These are phyloP conservation scores for Parelbella ahira DNA, from an alignment of 2,888 invertebrate genomes.

Conservation along the genomic window DNA sequence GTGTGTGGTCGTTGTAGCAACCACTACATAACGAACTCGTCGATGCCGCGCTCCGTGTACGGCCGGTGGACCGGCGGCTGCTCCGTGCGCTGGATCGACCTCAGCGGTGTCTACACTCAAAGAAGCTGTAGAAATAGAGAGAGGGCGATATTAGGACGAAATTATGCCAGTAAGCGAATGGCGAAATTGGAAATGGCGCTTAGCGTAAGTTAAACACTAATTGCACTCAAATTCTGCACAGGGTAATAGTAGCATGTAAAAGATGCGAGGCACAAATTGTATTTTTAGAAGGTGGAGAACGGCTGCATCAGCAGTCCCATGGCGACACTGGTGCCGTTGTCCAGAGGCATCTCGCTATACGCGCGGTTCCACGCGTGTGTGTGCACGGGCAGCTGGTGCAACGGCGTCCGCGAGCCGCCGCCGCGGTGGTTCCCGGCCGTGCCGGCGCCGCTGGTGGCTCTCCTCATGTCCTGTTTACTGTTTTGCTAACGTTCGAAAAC, in stretches of 20 bases:
- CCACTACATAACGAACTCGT: slow-evolving; percentile 33
- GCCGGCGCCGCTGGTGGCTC: neutral
- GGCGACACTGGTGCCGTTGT: slow-evolving; percentile 58
- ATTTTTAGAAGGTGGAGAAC: slow-evolving; percentile 46
- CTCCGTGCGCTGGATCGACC: slow-evolving; percentile 57
- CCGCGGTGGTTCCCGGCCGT: no score
- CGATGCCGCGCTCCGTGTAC: slow-evolving; percentile 44
- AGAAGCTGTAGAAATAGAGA: slow-evolving; percentile 49
- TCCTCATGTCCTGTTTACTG: no score
- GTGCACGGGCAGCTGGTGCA: slow-evolving; percentile 57
- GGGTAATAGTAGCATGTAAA: no score
- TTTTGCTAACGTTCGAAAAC: no score
- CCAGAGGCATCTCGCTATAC: slow-evolving; percentile 57
- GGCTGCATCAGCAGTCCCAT: slow-evolving; percentile 60
- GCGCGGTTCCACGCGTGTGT: slow-evolving; percentile 66
- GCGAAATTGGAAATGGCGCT: slow-evolving; percentile 45
- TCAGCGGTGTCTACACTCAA: slow-evolving; percentile 59
- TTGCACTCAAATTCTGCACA: no score
- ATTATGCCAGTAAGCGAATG: slow-evolving; percentile 59
- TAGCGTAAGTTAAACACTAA: no score
- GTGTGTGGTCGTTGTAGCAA: slow-evolving; percentile 1
- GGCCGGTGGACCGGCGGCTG: slow-evolving; percentile 66
- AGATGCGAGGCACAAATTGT: no score
- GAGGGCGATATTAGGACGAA: slow-evolving; percentile 45
- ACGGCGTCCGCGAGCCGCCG: slow-evolving; percentile 27